Evolutionary conservation across 2,797 vertebrate genomes (phyloP), one percentile per base, ranked within the genome.

Genomic region (Sandelia bainsii): DNA sequence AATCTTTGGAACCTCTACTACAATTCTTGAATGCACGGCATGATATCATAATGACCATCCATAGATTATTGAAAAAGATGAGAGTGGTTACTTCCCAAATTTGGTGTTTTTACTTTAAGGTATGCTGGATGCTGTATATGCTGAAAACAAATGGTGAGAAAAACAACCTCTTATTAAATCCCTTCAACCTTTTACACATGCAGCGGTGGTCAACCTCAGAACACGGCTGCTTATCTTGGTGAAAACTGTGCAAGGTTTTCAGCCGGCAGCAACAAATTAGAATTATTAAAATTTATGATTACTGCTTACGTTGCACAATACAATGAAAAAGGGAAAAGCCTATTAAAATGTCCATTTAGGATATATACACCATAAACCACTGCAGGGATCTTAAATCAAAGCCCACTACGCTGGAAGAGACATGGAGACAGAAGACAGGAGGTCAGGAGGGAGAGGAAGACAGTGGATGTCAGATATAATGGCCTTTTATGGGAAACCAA

Each of bases 201-300:
- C 66, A 7, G 72, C 0, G 34, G 25, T 22, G 75, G 73, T 77
- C 82, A 80, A 10, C 60, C 58, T 61, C 63, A 0, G 3, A 45
- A 69, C 66, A 0, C 37, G 44, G 69, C 81, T 62, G 77, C 67
- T 82, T 71, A 46, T 69, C 67, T 64, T 60, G 68, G 72, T 69
- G 58, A 77, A 79, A 89, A 83, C 77, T 2, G 39, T 27, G 48
- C 22, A 12, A 69, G 73, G 65, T 80, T 89, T 88, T 80, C 77
- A 71, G 71, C 84, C 75, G 7, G 66, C 67, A 82, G 80, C 83
- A 65, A 89, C 87, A 89, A 87, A 88, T 89, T 87, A 80, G 75
- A 62, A 90, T 91, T 78, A 87, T 87, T 72, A 58, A 87, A 88
- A 88, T 91, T 89, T 86, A 89, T 84, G 83, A 89, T 87, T 75